Evolutionary conservation across 1,140 invertebrate genomes (phyloP).

Genomic region (Holotrichia oblita): DNA sequence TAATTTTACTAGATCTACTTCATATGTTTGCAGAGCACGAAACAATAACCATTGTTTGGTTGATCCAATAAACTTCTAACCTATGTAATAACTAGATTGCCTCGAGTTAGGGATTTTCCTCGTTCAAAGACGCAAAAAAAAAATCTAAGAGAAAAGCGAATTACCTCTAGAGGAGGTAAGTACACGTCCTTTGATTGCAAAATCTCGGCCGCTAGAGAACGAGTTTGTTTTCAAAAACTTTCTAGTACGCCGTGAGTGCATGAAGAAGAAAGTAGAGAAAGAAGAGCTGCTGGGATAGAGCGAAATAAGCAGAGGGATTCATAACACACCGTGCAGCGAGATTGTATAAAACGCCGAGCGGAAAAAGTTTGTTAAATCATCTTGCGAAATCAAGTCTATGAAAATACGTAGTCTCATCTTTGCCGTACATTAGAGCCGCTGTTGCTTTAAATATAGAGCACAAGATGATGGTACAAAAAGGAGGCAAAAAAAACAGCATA

Average conservation of each 20-base stretch:
- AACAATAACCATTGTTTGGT: background rate
- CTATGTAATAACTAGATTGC: background rate
- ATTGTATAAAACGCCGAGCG: no score
- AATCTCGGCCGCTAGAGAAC: background rate
- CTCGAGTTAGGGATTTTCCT: background rate
- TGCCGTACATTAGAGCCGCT: background rate
- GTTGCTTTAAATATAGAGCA: background rate
- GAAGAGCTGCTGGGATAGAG: background rate
- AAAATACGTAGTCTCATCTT: constrained; percentile 17
- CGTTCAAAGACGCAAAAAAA: background rate
- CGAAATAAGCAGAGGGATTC: background rate
- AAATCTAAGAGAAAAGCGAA: background rate
- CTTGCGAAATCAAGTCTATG: background rate
- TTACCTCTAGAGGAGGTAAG: background rate
- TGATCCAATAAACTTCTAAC: constrained; percentile 4
- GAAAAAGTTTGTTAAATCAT: constrained; percentile 18
- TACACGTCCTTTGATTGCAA: constrained; percentile 7
- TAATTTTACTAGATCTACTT: no score
- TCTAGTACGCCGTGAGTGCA: background rate
- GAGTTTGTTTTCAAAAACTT: constrained; percentile 9
- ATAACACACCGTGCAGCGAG: background rate
- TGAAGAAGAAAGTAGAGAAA: background rate
- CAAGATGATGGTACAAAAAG: no score
- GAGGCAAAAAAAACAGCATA: no score
- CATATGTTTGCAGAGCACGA: background rate